Base-by-base conservation (phyloP, 2,797 vertebrate species). In the Chelonia mydas region DNA sequence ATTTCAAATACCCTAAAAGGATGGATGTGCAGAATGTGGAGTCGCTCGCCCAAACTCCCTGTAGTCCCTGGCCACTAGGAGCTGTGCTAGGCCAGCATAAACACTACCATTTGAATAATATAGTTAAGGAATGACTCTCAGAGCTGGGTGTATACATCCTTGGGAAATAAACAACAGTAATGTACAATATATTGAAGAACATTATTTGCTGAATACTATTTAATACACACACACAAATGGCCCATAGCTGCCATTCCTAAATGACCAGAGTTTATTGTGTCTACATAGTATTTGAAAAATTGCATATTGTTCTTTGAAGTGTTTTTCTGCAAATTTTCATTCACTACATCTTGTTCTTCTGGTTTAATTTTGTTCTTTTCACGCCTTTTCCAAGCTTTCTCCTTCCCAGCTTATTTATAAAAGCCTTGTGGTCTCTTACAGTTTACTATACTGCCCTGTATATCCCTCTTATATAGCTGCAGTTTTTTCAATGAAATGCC, bases 21-120 rank as follows among this genome's bases (percentile, higher is more conserved):
- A 0, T 54, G 2, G 59, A 82, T 27, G 0, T 81, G 21, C 19
- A 45, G 6, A 55, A 65, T 65, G 61, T 15, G 11, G 3, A n/a
- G 61, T 19, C 19, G 33, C 33, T n/a, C 17, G 7, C 89, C 19
- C 53, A 91, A 27, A 4, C 0, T 21, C 2, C 7, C 78, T 49
- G 88, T 45, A 92, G 17, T 45, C 21, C 11, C 23, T n/a, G 61
- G 15, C 10, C 16, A 17, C 15, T n/a, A n/a, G 16, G 37, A 57
- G 41, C 37, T 79, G 87, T 49, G 79, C 83, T 88, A 93, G 61
- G 23, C 10, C n/a, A 74, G 50, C 51, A 23, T 61, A 50, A 82
- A 78, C 5, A 37, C 49, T 28, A 28, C 25, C 55, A 31, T 61
- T 55, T 57, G 85, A 23, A 68, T 79, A 47, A 7, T 65, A 79